A percentile compares a stretch with the other conserved stretches of the same genome.
These are phyloP conservation scores for Plusia festucae DNA, from an alignment of 2,888 invertebrate species.

Conservation along the genomic window DNA sequence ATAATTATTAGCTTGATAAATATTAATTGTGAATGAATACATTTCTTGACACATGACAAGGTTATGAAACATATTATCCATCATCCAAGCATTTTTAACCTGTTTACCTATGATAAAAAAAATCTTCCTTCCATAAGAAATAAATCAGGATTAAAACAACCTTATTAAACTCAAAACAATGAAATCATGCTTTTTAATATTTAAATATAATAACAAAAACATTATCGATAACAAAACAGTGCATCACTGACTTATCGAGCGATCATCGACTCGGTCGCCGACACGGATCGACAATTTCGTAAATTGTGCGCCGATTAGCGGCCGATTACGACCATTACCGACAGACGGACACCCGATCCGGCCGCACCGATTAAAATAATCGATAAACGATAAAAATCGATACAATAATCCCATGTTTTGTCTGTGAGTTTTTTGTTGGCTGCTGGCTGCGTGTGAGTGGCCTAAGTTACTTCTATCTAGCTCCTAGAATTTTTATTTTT, in stretches of 20 bases:
- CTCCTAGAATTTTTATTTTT: slow-evolving; percentile 36
- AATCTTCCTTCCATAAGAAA: too few species aligned
- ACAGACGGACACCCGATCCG: slow-evolving; percentile 87
- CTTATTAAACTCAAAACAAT: neutral
- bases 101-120: too few species aligned
- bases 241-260: slow-evolving; percentile 77
- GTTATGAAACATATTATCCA: neutral
- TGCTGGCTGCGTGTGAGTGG: slow-evolving; percentile 62
- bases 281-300: slow-evolving; percentile 89
- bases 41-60: neutral
- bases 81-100: too few species aligned
- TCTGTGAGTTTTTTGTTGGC: slow-evolving; percentile 75
- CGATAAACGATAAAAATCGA: slow-evolving; percentile 87
- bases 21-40: neutral
- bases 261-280: slow-evolving; percentile 83
- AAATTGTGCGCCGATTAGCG: slow-evolving; percentile 89
- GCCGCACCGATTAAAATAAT: slow-evolving; percentile 86
- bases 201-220: slow-evolving; percentile 21
- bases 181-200: neutral
- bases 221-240: slow-evolving; percentile 69
- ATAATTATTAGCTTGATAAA: neutral
- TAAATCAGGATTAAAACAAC: too few species aligned
- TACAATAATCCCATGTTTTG: slow-evolving; percentile 80
- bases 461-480: slow-evolving; percentile 58
- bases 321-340: slow-evolving; percentile 88